phyloP scores from a whole-genome alignment of 2,888 invertebrate genomes.

The Thera britannica region DNA sequence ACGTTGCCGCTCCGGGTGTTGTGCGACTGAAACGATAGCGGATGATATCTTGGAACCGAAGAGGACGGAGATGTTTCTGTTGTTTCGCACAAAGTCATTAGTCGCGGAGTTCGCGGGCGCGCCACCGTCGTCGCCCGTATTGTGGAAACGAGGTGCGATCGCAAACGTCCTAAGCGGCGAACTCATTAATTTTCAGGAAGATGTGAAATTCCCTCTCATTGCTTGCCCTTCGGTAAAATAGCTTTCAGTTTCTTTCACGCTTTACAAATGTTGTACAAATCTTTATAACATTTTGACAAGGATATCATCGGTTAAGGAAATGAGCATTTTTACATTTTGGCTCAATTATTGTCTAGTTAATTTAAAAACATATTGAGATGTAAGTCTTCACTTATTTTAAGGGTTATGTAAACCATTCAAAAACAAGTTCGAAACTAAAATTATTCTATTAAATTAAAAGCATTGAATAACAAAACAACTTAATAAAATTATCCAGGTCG shows the following conservation, averaged over 20 bases:
- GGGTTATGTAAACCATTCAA: neutral
- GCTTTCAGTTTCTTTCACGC: slow-evolving; percentile 68
- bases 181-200: slow-evolving; percentile 83
- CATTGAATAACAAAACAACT: slow-evolving; percentile 34
- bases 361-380: no score
- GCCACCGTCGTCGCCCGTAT: slow-evolving; percentile 64
- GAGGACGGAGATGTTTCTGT: slow-evolving; percentile 70
- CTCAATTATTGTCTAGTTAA: no score
- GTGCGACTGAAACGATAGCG: slow-evolving; percentile 64
- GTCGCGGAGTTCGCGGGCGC: slow-evolving; percentile 66
- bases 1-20: slow-evolving; percentile 78
- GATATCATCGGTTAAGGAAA: slow-evolving; percentile 30
- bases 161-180: slow-evolving; percentile 76
- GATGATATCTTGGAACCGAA: slow-evolving; percentile 38
- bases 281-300: slow-evolving; percentile 33
- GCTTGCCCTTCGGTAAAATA: slow-evolving; percentile 69
- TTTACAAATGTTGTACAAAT: slow-evolving; percentile 40
- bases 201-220: slow-evolving; percentile 74
- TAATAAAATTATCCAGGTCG: slow-evolving; percentile 44
- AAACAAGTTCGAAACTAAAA: neutral
- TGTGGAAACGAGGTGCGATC: slow-evolving; percentile 74
- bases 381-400: no score
- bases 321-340: neutral
- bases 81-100: slow-evolving; percentile 73
- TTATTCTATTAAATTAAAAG: neutral